Evolutionary conservation across 1,140 invertebrate species (phyloP), one percentile per base, ranked within the genome.

Genomic region (Chironomus tepperi): DNA sequence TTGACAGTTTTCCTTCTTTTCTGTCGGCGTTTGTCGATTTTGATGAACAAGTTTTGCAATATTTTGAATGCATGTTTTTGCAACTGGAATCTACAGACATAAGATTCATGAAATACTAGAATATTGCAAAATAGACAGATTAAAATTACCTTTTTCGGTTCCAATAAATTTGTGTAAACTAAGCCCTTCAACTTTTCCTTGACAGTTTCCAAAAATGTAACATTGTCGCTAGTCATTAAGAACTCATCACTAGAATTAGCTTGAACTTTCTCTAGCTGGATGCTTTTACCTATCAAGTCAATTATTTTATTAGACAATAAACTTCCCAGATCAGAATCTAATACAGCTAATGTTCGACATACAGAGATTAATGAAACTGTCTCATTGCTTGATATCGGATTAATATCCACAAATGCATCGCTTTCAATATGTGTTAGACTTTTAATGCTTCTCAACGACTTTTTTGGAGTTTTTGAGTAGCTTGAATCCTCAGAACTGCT

Each of bases 171-270:
- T 57, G 47, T 57, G 8, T 8, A 57, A 1, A 57, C 47, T 12
- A 57, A n/a, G 15, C 47, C 47, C n/a, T 57, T 57, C n/a, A 57
- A 57, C 15, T 57, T 57, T 57, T 57, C 47, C n/a, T 57, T 57
- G 3, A 57, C 10, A n/a, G 47, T 57, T 12, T 57, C 47, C 12
- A 57, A 57, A 3, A 57, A 57, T 57, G n/a, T 57, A 12, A 57
- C 47, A 57, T 57, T 57, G 5, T 57, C 47, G 5, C n/a, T 57
- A 34, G 24, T 34, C 24, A 57, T 9, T 1, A 57, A 57, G 47
- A 57, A 57, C 3, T 57, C n/a, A n/a, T 57, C 47, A 57, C 47
- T 57, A 1, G 47, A 57, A 57, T 57, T 9, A 1, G 47, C 9
- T 15, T 57, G 12, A 12, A 15, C 5, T 15, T 57, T 57, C n/a